Evolutionary conservation across 2,797 vertebrate genomes (phyloP), one percentile per base, ranked within the genome.

Genomic region (Siniperca scherzeri): DNA sequence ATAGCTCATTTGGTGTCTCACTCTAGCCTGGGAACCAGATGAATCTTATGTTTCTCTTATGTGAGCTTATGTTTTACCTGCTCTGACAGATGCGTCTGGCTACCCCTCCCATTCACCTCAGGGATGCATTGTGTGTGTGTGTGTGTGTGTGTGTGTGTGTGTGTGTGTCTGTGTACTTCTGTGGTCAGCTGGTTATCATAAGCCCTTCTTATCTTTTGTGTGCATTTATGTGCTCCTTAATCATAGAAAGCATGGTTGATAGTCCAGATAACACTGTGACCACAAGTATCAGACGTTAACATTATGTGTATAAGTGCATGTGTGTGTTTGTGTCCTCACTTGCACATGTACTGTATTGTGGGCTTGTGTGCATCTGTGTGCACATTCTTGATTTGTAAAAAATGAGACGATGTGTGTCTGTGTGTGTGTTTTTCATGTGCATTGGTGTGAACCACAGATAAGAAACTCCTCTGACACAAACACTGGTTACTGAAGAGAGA

Each of bases 391-490:
- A 30, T 30, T 30, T 30, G 2, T 30, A 30, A 30, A 30, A 10
- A 57, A 62, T 36, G 1, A 42, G 0, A 40, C 53, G 25, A 12
- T 66, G 65, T 77, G 25, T 9, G 7, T 68, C 3, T 19, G 17
- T 27, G 22, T 62, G n/a, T 52, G 36, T 22, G 2, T 46, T 46
- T 53, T 50, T 53, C 9, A 25, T 64, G 67, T 79, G 85, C 70
- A 30, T 0, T 56, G 56, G 78, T 85, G 87, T 86, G 74, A 81
- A 67, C 19, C 25, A 48, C 64, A 87, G 89, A 91, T 85, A 87
- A 80, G 48, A 59, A 55, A 53, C 38, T 46, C 48, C 14, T n/a
- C 16, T 5, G 17, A 38, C 40, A 72, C 7, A 46, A 75, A 70
- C 59, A 73, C n/a, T 78, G 56, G 16, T 74, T 33, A 66, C 44